Percentiles rank a stretch among this genome's conserved stretches.
Conservation (phyloP, 2,888 invertebrate genomes). For the Pseudococcus jackbeardsleyi region DNA sequence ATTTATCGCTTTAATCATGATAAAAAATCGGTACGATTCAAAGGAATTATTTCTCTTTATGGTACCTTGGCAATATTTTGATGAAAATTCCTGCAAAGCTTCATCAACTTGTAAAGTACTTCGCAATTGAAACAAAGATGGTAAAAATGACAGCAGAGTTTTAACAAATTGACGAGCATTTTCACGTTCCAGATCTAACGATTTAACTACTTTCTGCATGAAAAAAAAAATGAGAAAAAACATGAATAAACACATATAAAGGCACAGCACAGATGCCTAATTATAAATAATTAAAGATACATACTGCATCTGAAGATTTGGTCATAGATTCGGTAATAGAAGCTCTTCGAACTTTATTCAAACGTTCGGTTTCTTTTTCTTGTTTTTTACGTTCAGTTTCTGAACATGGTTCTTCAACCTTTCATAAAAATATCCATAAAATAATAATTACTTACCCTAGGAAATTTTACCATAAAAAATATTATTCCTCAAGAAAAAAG, state of each 20-base stretch:
- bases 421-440: background rate
- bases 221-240: background rate
- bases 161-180: conserved; percentile 88
- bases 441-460: background rate
- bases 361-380: conserved; percentile 71
- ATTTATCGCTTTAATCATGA: conserved; percentile 68
- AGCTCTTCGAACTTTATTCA: conserved; percentile 70
- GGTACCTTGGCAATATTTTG: conserved; percentile 90
- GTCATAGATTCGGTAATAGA: conserved; percentile 50
- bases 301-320: conserved; percentile 5
- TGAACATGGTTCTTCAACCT: conserved; percentile 56
- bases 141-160: conserved; percentile 76
- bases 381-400: conserved; percentile 68
- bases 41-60: conserved; percentile 69
- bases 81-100: conserved; percentile 91
- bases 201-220: conserved; percentile 55
- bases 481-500: background rate
- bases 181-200: conserved; percentile 82
- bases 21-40: too few species aligned
- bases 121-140: conserved; percentile 80
- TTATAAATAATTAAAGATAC: background rate
- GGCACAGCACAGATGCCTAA: background rate
- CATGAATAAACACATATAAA: background rate
- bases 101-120: conserved; percentile 89
- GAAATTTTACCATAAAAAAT: background rate